phyloP scores from a whole-genome alignment of 1,140 invertebrate species.

The Penaeus indicus region DNA sequence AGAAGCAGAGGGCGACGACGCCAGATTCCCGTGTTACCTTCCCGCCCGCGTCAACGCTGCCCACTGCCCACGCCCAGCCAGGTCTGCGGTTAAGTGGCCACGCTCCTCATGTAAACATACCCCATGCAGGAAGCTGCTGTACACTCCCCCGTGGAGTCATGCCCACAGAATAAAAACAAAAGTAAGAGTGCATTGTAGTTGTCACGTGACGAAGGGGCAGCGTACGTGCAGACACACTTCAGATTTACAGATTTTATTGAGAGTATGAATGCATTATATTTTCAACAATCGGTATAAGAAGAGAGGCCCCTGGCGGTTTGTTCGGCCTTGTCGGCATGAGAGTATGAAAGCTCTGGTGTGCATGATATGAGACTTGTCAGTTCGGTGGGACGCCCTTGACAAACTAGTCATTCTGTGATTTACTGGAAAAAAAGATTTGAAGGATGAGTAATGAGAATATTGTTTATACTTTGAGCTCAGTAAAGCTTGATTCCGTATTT shows the following conservation, averaged over 20 bases:
- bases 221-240: slow-evolving; percentile 39
- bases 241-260: slow-evolving; percentile 44
- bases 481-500: slow-evolving; percentile 64
- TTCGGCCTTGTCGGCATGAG: slow-evolving; percentile 8
- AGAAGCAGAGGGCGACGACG: no score
- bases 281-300: slow-evolving; percentile 52
- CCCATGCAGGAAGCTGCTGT: no score
- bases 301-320: slow-evolving; percentile 22
- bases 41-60: no score
- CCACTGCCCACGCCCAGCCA: no score
- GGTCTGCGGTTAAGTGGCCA: no score
- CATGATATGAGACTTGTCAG: slow-evolving; percentile 58
- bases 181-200: slow-evolving; percentile 35
- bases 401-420: slow-evolving; percentile 66
- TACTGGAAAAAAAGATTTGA: slow-evolving; percentile 54
- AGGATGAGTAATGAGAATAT: slow-evolving; percentile 58
- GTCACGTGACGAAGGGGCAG: slow-evolving; percentile 17
- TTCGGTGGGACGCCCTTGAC: slow-evolving; percentile 58
- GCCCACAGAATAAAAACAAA: neutral
- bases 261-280: slow-evolving; percentile 51
- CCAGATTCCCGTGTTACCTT: no score
- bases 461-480: slow-evolving; percentile 65
- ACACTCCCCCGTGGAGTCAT: slow-evolving; percentile 1
- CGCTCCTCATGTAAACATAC: no score
- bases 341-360: neutral